Evolutionary conservation across 2,888 invertebrate species (phyloP).

Genomic region (Caradrina kadenii): DNA sequence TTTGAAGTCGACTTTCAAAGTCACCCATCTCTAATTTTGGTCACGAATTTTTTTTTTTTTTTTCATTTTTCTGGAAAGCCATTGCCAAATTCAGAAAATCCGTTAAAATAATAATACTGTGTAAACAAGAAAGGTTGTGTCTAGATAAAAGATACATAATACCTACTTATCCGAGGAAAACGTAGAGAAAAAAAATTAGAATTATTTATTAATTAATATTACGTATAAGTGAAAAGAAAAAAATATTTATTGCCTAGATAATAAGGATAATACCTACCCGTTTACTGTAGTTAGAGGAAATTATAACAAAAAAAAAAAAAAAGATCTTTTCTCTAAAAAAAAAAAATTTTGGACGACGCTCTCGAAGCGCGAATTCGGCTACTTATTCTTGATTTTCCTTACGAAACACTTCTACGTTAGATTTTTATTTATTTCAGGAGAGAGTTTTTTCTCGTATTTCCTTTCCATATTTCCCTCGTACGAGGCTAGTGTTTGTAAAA

Average conservation of each 20-base stretch:
- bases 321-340: constrained; percentile 66
- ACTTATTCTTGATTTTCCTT: constrained; percentile 35
- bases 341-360: constrained; percentile 63
- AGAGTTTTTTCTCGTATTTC: constrained; percentile 64
- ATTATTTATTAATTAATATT: constrained; percentile 86
- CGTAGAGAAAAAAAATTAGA: constrained; percentile 84
- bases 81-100: constrained; percentile 85
- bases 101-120: constrained; percentile 82
- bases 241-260: constrained; percentile 88
- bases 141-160: constrained; percentile 88
- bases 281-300: constrained; percentile 85
- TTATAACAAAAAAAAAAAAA: constrained; percentile 66
- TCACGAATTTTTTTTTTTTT: constrained; percentile 67
- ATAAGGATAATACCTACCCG: constrained; percentile 86
- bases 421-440: constrained; percentile 30
- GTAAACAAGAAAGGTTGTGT: constrained; percentile 87
- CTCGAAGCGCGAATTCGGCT: constrained; percentile 64
- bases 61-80: constrained; percentile 72
- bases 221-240: constrained; percentile 84
- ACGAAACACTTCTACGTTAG: constrained; percentile 4
- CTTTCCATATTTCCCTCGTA: constrained; percentile 63
- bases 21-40: constrained; percentile 67
- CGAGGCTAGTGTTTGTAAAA: constrained; percentile 70
- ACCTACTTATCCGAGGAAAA: constrained; percentile 78
- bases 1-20: constrained; percentile 69